These are phyloP conservation scores for Apis cerana DNA, from an alignment of 1,140 invertebrate species.

Conservation along the genomic window DNA sequence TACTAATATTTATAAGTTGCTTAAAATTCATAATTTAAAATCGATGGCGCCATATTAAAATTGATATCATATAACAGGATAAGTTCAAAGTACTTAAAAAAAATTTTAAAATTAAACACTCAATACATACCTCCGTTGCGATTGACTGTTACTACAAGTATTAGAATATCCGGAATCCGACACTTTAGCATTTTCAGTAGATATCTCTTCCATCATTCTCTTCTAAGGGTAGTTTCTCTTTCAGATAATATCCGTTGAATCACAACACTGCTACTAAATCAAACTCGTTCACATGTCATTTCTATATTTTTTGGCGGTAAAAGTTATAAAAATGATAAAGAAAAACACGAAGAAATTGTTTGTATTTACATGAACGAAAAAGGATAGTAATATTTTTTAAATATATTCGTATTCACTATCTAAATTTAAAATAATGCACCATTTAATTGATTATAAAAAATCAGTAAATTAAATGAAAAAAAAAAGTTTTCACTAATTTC, in stretches of 20 bases:
- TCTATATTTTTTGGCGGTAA: slow-evolving; percentile 15
- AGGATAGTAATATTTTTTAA: background rate
- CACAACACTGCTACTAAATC: slow-evolving; percentile 40
- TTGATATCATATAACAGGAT: background rate
- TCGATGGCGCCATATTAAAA: slow-evolving; percentile 13
- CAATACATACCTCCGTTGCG: slow-evolving; percentile 84
- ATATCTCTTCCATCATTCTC: slow-evolving; percentile 80
- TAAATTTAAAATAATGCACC: slow-evolving; percentile 1
- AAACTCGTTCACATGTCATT: slow-evolving; percentile 30
- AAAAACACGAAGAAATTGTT: background rate
- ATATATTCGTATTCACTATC: background rate
- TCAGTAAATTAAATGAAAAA: background rate
- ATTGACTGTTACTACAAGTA: slow-evolving; percentile 89
- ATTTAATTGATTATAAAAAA: background rate
- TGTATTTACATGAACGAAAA: too few relatives aligned
- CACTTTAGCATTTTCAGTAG: slow-evolving; percentile 83
- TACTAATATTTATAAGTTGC: too few relatives aligned
- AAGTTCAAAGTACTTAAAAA: background rate
- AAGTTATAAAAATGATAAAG: background rate
- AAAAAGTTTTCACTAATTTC: background rate
- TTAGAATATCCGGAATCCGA: slow-evolving; percentile 90
- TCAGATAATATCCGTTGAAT: slow-evolving; percentile 20
- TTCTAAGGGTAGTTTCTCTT: background rate
- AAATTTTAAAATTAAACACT: background rate
- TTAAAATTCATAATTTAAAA: background rate